Evolutionary conservation across 2,113 vertebrate species (phyloP).

Genomic region (Callithrix jacchus): DNA sequence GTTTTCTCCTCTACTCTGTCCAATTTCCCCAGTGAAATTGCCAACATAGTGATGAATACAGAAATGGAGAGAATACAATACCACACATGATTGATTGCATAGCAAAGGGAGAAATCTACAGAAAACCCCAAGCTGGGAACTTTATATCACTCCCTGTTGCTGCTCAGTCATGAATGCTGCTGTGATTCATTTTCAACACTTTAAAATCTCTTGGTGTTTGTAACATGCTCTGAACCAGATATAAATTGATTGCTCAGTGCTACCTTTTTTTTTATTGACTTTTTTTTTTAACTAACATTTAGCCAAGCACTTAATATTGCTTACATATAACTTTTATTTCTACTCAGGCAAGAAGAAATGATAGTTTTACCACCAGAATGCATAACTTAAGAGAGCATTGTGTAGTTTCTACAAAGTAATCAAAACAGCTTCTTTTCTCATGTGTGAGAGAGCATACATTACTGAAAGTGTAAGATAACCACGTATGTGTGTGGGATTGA

Average conservation of each 20-base stretch:
- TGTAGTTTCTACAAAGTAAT: background rate
- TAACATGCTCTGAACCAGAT: slow-evolving; percentile 60
- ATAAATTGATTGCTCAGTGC: slow-evolving; percentile 52
- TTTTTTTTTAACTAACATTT: slow-evolving; percentile 58
- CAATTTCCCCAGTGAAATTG: background rate
- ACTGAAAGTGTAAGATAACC: background rate
- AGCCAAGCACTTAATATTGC: slow-evolving; percentile 41
- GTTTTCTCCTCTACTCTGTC: background rate
- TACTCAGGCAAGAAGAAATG: background rate
- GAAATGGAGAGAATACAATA: slow-evolving; percentile 49
- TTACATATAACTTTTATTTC: slow-evolving; percentile 30
- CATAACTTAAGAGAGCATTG: background rate
- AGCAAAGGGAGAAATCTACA: slow-evolving; percentile 45
- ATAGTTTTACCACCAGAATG: background rate
- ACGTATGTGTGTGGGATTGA: background rate
- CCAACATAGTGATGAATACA: slow-evolving; percentile 18
- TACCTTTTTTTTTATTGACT: background rate
- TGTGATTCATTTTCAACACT: slow-evolving; percentile 69
- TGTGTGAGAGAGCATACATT: background rate
- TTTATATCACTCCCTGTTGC: slow-evolving; percentile 50
- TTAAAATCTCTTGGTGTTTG: slow-evolving; percentile 64
- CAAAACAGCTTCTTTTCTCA: background rate
- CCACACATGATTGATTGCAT: slow-evolving; percentile 54
- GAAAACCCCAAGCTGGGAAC: slow-evolving; percentile 52
- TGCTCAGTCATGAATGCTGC: slow-evolving; percentile 40